Evolutionary conservation across 2,797 vertebrate genomes (phyloP).

Genomic region (Sebastes elongatus): DNA sequence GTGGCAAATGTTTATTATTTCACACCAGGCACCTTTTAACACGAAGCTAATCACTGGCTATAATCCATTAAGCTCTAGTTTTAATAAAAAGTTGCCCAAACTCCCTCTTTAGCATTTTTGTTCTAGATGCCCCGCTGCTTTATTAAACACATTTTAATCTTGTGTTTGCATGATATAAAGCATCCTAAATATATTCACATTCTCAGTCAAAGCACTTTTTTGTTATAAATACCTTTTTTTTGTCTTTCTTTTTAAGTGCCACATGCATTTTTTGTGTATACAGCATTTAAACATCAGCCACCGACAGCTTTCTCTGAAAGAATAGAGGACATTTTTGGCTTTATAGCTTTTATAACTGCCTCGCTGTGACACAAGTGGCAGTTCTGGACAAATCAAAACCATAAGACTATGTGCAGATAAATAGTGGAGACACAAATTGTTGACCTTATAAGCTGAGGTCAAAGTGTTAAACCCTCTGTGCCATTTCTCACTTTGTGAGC

Average conservation of each 20-base stretch:
- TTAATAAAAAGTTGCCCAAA: not conserved
- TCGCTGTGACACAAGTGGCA: not conserved
- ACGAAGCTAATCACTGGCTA: too few species aligned
- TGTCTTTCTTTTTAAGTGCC: not conserved
- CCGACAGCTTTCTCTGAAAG: not conserved
- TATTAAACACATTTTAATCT: not conserved
- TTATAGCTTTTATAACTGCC: not conserved
- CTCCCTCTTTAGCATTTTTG: not conserved
- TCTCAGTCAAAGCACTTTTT: not conserved
- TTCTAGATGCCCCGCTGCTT: not conserved
- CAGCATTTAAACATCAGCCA: not conserved
- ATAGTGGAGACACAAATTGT: not conserved
- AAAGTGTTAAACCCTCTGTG: not conserved
- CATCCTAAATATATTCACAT: not conserved
- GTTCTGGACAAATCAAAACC: not conserved
- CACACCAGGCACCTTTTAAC: too few species aligned
- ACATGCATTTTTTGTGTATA: not conserved
- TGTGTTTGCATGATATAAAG: not conserved
- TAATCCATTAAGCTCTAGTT: too few species aligned
- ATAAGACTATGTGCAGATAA: not conserved
- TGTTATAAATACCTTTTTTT: not conserved
- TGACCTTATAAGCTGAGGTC: slow-evolving; percentile 1
- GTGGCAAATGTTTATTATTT: too few species aligned
- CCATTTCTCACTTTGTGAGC: not conserved
- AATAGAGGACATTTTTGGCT: not conserved